Evolutionary conservation across 2,888 invertebrate genomes (phyloP).

Genomic region (Subacronicta megacephala): DNA sequence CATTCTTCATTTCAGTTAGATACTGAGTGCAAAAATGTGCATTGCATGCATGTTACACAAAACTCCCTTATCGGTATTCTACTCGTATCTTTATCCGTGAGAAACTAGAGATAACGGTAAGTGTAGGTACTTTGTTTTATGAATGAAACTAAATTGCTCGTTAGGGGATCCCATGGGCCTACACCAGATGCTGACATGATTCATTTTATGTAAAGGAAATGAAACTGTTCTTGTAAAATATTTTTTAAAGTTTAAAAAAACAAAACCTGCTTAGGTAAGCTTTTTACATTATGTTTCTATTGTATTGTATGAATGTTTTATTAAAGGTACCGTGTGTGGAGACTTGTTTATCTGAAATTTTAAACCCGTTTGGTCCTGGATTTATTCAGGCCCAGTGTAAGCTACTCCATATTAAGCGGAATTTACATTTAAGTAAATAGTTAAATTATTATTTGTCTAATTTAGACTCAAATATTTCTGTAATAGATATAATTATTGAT

Average conservation of each 20-base stretch:
- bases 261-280: slow-evolving; percentile 11
- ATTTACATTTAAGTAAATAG: no score
- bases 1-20: no score
- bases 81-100: slow-evolving; percentile 64
- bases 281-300: not conserved
- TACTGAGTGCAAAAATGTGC: not conserved
- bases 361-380: no score
- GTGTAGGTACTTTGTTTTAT: slow-evolving; percentile 65
- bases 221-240: slow-evolving; percentile 11
- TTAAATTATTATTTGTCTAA: no score
- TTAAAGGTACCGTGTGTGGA: no score
- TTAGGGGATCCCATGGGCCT: slow-evolving; percentile 61
- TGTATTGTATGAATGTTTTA: no score
- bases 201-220: slow-evolving; percentile 37
- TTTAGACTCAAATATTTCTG: no score
- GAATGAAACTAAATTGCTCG: slow-evolving; percentile 68
- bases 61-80: slow-evolving; percentile 8
- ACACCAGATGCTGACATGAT: slow-evolving; percentile 64
- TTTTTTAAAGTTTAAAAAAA: slow-evolving; percentile 8
- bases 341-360: no score
- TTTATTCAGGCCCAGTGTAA: no score
- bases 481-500: no score
- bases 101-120: slow-evolving; percentile 74
- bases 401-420: no score
- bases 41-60: not conserved